These are phyloP conservation scores for Autographa pulchrina DNA, from an alignment of 2,888 invertebrate species.

Conservation along the genomic window DNA sequence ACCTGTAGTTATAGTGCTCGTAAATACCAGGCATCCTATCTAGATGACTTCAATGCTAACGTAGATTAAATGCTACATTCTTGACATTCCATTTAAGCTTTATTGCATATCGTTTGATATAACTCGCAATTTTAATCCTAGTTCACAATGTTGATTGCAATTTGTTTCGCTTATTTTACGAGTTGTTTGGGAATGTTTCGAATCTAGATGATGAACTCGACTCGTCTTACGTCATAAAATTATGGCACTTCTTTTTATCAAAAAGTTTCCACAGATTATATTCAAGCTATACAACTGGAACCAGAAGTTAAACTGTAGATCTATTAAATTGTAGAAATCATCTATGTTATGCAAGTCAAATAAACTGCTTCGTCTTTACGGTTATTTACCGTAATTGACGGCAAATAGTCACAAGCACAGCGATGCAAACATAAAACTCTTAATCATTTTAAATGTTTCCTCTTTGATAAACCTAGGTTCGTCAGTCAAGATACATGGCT, in stretches of 20 bases:
- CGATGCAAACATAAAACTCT: background rate
- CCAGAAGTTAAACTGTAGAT: background rate
- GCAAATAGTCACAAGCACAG: background rate
- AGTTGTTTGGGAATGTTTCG: background rate
- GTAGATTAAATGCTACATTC: constrained; percentile 20
- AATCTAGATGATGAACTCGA: background rate
- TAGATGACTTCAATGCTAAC: constrained; percentile 24
- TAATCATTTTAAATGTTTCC: background rate
- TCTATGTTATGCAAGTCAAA: background rate
- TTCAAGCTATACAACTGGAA: background rate
- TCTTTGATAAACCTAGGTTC: background rate
- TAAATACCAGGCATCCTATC: constrained; percentile 34
- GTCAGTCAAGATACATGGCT: too few relatives aligned
- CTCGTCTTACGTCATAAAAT: background rate
- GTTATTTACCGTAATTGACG: constrained; percentile 1
- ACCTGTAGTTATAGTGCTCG: constrained; percentile 18
- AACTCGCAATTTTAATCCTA: background rate
- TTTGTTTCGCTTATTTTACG: background rate
- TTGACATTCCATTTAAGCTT: constrained; percentile 25
- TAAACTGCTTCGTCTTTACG: background rate
- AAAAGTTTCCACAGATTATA: background rate
- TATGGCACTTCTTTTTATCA: background rate
- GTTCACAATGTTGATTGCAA: constrained; percentile 9
- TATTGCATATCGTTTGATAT: constrained; percentile 20
- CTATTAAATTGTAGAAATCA: background rate